These are phyloP conservation scores for Candidula unifasciata DNA, from an alignment of 2,888 invertebrate species.

Conservation along the genomic window DNA sequence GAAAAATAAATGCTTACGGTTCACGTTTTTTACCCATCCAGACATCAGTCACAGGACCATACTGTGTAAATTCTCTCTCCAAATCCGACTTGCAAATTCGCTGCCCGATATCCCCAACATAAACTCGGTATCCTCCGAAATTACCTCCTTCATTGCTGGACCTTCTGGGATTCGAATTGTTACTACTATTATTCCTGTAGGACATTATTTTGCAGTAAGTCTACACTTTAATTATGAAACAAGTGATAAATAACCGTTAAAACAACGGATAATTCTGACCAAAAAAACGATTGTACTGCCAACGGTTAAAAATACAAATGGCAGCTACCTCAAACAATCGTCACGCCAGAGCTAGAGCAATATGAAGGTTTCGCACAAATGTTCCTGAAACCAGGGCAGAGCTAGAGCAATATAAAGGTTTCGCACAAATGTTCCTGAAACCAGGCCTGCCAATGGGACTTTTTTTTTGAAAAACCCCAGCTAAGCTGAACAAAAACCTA, in stretches of 20 bases:
- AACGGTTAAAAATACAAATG: constrained; percentile 14
- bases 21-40: constrained; percentile 71
- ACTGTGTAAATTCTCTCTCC: constrained; percentile 71
- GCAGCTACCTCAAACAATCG: constrained; percentile 4
- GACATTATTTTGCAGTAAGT: constrained; percentile 15
- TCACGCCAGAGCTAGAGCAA: neutral
- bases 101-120: constrained; percentile 74
- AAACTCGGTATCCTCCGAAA: constrained; percentile 72
- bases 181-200: neutral
- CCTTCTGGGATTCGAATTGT: neutral
- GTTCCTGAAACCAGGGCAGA: too few relatives aligned
- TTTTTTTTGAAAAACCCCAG: too few relatives aligned
- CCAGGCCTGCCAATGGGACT: too few relatives aligned
- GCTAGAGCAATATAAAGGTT: too few relatives aligned
- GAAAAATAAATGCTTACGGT: constrained; percentile 3
- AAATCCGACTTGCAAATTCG: constrained; percentile 72
- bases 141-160: constrained; percentile 23
- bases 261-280: neutral
- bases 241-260: neutral
- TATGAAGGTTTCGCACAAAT: neutral
- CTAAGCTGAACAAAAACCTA: too few relatives aligned
- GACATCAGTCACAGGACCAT: constrained; percentile 72
- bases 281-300: neutral
- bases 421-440: too few relatives aligned
- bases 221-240: neutral